Evolutionary conservation across 1,140 invertebrate genomes (phyloP).

Genomic region (Aplysia californica): DNA sequence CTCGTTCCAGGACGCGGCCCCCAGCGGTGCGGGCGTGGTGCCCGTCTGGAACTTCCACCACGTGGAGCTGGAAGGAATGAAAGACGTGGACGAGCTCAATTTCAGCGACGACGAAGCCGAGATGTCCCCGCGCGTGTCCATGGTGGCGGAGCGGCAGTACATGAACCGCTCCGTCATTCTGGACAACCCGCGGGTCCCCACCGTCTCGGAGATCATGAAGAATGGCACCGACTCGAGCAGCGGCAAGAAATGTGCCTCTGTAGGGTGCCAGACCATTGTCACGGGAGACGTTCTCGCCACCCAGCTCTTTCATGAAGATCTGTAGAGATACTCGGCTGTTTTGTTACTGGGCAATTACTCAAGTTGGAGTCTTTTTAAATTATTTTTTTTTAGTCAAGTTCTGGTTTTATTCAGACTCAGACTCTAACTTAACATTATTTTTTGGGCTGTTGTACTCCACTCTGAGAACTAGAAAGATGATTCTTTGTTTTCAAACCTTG

Average conservation of each 20-base stretch:
- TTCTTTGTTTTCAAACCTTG: no score
- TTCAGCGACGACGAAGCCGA: constrained; percentile 53
- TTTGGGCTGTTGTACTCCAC: no score
- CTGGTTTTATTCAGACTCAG: no score
- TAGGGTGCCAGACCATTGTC: constrained; percentile 65
- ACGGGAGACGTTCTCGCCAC: constrained; percentile 68
- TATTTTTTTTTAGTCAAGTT: no score
- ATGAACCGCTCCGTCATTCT: constrained; percentile 64
- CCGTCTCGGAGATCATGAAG: constrained; percentile 3
- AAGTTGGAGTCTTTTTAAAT: no score
- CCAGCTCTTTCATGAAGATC: constrained; percentile 66
- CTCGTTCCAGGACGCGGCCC: constrained; percentile 62
- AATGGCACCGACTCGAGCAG: constrained; percentile 14
- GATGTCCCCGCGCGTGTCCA: constrained; percentile 51
- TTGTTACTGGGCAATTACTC: no score
- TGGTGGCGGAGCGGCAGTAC: constrained; percentile 66
- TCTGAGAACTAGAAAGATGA: no score
- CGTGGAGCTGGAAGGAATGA: constrained; percentile 54
- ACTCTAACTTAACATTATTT: no score
- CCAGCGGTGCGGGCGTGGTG: constrained; percentile 63
- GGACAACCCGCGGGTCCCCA: constrained; percentile 48
- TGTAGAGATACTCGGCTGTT: no score
- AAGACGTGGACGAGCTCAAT: constrained; percentile 58
- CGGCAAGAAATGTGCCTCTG: constrained; percentile 38
- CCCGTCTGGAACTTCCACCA: constrained; percentile 67